A percentile compares a stretch with the other conserved stretches of the same genome.
Conservation (phyloP, 2,113 vertebrate species). For the Phalacrocorax brasilianus region DNA sequence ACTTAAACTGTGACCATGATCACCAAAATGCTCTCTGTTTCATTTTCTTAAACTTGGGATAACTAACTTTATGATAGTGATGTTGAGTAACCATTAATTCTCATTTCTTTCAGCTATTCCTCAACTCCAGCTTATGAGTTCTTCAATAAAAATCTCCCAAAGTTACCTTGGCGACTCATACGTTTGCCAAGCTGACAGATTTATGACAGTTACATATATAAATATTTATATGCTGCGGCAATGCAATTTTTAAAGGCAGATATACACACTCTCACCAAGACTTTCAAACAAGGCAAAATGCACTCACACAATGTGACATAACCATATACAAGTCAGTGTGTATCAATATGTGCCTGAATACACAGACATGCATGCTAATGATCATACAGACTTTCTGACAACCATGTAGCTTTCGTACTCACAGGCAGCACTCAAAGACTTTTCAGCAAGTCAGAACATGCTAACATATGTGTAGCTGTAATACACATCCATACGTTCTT, state of each 20-base stretch:
- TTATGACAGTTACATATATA: constrained; percentile 80
- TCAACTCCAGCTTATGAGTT: constrained; percentile 56
- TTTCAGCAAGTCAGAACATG: background rate
- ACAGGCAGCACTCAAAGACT: background rate
- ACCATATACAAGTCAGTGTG: background rate
- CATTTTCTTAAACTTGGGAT: constrained; percentile 45
- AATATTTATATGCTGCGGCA: constrained; percentile 81
- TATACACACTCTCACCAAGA: constrained; percentile 6
- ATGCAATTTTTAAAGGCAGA: constrained; percentile 75
- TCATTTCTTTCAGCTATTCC: constrained; percentile 59
- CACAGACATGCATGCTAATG: background rate
- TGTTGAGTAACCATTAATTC: constrained; percentile 23
- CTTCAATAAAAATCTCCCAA: constrained; percentile 71
- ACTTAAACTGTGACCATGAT: background rate
- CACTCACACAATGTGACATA: background rate
- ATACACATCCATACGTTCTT: background rate
- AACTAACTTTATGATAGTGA: constrained; percentile 53
- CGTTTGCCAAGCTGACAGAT: constrained; percentile 76
- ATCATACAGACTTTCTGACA: background rate
- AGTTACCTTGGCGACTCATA: constrained; percentile 78
- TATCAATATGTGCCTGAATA: background rate
- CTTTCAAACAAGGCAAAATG: background rate
- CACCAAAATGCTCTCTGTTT: background rate
- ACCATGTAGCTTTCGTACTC: fast-evolving
- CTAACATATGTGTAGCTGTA: background rate